phyloP scores from a whole-genome alignment of 2,113 vertebrate species.

The Diglossa brunneiventris region DNA sequence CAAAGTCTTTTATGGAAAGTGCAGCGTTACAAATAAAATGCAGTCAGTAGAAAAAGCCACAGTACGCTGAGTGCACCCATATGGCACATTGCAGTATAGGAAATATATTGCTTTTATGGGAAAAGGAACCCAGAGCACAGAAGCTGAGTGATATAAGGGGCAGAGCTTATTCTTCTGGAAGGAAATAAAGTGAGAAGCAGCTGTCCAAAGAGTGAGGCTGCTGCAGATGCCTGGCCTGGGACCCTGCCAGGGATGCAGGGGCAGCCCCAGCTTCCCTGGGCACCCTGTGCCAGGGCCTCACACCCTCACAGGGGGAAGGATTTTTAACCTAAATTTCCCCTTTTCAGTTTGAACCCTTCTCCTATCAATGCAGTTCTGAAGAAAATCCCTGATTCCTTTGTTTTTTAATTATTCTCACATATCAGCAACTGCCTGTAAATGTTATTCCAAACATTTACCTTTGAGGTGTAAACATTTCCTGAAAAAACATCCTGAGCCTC shows the following conservation, averaged over 20 bases:
- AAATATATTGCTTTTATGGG: slow-evolving; percentile 5
- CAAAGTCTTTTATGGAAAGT: slow-evolving; percentile 56
- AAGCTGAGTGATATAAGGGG: neutral
- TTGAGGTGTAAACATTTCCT: neutral
- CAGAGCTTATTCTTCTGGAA: neutral
- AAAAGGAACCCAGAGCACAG: neutral
- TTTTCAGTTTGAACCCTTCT: neutral
- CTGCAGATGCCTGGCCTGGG: slow-evolving; percentile 6
- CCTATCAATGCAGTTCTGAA: neutral
- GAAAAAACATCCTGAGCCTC: neutral
- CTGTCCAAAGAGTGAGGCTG: slow-evolving; percentile 43
- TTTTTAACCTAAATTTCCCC: neutral
- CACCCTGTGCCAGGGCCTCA: neutral
- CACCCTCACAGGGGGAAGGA: neutral
- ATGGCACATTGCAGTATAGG: slow-evolving; percentile 6
- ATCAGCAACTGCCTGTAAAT: neutral
- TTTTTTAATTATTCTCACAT: neutral
- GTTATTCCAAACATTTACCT: neutral
- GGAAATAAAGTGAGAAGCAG: slow-evolving; percentile 5
- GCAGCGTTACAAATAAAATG: slow-evolving; percentile 30
- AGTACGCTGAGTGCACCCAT: neutral
- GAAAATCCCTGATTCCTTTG: neutral
- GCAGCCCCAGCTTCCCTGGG: neutral
- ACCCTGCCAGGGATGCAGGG: neutral
- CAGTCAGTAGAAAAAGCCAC: slow-evolving; percentile 9